A percentile compares a stretch with the other conserved stretches of the same genome.
Conservation (phyloP, 2,113 vertebrate genomes). For the Numida meleagris region DNA sequence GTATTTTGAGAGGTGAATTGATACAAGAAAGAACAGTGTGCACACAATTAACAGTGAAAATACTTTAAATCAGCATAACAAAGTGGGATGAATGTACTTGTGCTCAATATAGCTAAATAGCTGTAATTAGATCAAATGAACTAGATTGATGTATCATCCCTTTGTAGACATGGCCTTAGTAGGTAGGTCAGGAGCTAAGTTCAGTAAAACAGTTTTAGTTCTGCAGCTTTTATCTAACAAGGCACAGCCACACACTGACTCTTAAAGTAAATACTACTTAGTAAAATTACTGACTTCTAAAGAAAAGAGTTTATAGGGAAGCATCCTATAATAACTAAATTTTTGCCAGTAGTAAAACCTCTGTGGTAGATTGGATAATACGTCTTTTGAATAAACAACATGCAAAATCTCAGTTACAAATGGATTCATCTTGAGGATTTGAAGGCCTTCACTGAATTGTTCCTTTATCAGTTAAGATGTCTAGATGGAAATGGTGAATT, state of each 20-base stretch:
- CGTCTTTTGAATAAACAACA: not conserved
- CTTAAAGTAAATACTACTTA: not conserved
- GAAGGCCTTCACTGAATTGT: not conserved
- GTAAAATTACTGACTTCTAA: not conserved
- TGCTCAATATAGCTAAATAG: slow-evolving; percentile 48
- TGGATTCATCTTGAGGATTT: not conserved
- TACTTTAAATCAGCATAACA: slow-evolving; percentile 65
- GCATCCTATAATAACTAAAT: not conserved
- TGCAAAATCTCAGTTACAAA: not conserved
- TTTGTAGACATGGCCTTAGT: slow-evolving; percentile 55
- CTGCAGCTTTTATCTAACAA: slow-evolving; percentile 47
- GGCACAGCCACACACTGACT: slow-evolving; percentile 20
- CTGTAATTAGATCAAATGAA: slow-evolving; percentile 69
- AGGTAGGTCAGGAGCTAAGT: slow-evolving; percentile 66
- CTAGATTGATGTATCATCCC: slow-evolving; percentile 36
- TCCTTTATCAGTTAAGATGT: not conserved
- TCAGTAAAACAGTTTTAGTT: slow-evolving; percentile 38
- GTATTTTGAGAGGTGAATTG: slow-evolving; percentile 23
- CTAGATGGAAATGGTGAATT: not conserved
- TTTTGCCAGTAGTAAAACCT: not conserved
- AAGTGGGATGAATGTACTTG: slow-evolving; percentile 45
- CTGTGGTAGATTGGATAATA: not conserved
- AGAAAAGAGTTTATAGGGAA: not conserved
- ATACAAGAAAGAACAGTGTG: not conserved
- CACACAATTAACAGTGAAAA: slow-evolving; percentile 47